These are phyloP conservation scores for Heliconius eleuchia DNA, from an alignment of 1,140 invertebrate species.

Conservation along the genomic window DNA sequence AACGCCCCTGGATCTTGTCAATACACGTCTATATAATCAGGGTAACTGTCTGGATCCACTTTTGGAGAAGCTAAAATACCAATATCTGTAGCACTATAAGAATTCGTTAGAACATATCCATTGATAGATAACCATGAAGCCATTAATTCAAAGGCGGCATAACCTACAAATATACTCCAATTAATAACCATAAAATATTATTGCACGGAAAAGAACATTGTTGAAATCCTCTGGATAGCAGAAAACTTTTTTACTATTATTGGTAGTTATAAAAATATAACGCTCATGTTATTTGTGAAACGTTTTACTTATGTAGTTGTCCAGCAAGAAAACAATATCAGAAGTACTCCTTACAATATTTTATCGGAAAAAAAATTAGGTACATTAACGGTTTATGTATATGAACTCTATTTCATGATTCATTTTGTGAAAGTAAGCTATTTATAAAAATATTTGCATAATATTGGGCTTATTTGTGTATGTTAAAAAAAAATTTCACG, in stretches of 20 bases:
- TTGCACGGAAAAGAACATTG: too few relatives aligned
- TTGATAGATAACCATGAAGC: background rate
- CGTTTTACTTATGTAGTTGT: background rate
- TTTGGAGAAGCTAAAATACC: background rate
- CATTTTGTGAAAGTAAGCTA: background rate
- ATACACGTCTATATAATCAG: slow-evolving; percentile 71
- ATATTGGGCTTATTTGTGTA: background rate
- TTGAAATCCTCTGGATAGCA: too few relatives aligned
- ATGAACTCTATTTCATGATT: background rate
- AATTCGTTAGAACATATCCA: background rate
- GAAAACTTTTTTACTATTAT: too few relatives aligned
- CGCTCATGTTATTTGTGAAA: background rate
- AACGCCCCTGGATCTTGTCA: slow-evolving; percentile 89
- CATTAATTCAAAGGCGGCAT: background rate
- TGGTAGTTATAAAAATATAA: background rate
- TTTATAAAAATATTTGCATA: background rate
- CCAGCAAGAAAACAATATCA: background rate
- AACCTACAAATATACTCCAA: too few relatives aligned
- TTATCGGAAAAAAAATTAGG: background rate
- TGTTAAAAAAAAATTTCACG: background rate
- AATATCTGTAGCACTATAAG: background rate
- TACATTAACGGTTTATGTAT: background rate
- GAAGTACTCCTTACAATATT: background rate
- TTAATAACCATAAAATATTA: too few relatives aligned
- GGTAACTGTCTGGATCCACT: slow-evolving; percentile 52